These are phyloP conservation scores for Alcis repandata DNA, from an alignment of 2,888 invertebrate genomes.

Conservation along the genomic window DNA sequence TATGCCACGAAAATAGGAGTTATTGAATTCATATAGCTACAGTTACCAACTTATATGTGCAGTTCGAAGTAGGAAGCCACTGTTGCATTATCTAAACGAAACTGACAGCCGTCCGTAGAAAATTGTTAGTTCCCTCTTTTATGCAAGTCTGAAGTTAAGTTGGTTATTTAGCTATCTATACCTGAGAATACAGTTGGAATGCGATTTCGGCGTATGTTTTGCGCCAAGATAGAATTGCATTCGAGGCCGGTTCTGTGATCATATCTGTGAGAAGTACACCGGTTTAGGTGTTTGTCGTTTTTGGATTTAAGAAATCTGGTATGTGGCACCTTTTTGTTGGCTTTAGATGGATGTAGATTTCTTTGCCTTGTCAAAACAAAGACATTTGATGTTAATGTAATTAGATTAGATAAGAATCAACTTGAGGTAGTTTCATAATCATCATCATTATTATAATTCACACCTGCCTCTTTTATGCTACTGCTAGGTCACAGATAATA, in stretches of 20 bases:
- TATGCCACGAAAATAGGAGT: conserved; percentile 44
- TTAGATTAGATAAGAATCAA: background rate
- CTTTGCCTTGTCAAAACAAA: background rate
- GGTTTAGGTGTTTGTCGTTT: conserved; percentile 27
- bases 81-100: background rate
- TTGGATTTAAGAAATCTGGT: conserved; percentile 35
- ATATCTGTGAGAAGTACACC: conserved; percentile 60
- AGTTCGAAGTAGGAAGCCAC: background rate
- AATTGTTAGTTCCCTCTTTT: background rate
- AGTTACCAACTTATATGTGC: background rate
- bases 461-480: no score
- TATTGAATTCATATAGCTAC: conserved; percentile 18
- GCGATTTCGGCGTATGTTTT: conserved; percentile 62
- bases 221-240: conserved; percentile 64
- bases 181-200: conserved; percentile 55
- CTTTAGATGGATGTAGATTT: conserved; percentile 1
- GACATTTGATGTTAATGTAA: background rate
- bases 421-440: no score
- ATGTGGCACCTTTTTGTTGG: background rate
- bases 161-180: conserved; percentile 11
- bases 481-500: no score
- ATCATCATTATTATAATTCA: no score
- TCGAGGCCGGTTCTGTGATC: conserved; percentile 60
- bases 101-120: background rate
- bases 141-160: background rate